Conservation (phyloP, 2,888 invertebrate genomes). For the Plagodis dolabraria region DNA sequence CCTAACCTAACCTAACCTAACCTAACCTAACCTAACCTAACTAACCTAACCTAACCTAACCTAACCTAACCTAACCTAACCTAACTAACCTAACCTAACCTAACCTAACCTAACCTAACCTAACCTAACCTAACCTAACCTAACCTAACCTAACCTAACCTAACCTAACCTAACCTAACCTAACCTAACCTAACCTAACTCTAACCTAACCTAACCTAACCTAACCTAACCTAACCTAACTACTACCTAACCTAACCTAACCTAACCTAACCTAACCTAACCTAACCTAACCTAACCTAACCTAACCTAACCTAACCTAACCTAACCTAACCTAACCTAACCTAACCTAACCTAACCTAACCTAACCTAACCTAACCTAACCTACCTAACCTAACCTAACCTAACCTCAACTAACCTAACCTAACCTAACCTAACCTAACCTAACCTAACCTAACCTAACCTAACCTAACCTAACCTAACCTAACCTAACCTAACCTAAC, state of each 20-base stretch:
- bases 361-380: no score
- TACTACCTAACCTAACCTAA: no score
- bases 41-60: constrained; percentile 35
- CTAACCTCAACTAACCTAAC: constrained; percentile 37
- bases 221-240: constrained; percentile 30
- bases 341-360: constrained; percentile 29
- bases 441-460: constrained; percentile 41
- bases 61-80: no score
- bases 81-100: constrained; percentile 34
- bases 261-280: constrained; percentile 27
- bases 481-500: constrained; percentile 29
- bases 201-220: constrained; percentile 29
- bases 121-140: constrained; percentile 29
- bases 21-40: constrained; percentile 30
- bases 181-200: constrained; percentile 33
- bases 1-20: constrained; percentile 31
- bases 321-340: constrained; percentile 34
- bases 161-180: constrained; percentile 33
- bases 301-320: constrained; percentile 33
- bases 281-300: constrained; percentile 33
- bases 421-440: constrained; percentile 41
- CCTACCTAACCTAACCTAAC: constrained; percentile 24
- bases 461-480: constrained; percentile 30
- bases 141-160: constrained; percentile 30
- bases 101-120: constrained; percentile 35